Evolutionary conservation across 2,888 invertebrate species (phyloP).

Genomic region (Eupithecia centaureata): DNA sequence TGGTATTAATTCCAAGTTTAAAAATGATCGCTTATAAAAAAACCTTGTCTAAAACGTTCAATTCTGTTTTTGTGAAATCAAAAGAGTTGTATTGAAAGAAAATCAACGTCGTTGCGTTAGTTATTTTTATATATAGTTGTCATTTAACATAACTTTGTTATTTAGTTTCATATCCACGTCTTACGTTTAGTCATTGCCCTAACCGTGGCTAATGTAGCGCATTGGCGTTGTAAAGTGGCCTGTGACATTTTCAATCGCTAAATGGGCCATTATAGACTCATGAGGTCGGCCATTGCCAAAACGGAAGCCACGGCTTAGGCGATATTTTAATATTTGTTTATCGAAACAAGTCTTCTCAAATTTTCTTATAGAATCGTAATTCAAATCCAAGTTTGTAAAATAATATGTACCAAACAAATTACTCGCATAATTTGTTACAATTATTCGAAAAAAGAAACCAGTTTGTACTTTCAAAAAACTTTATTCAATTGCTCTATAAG

Average conservation of each 20-base stretch:
- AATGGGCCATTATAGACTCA: slow-evolving; percentile 69
- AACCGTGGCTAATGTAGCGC: slow-evolving; percentile 60
- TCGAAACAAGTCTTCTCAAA: no score
- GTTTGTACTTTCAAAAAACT: not conserved
- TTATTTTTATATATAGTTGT: no score
- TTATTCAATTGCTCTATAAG: not conserved
- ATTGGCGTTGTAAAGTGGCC: slow-evolving; percentile 64
- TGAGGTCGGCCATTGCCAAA: slow-evolving; percentile 60
- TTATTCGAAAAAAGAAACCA: not conserved
- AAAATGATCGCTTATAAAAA: no score
- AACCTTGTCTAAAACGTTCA: not conserved
- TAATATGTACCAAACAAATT: not conserved
- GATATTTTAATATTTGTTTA: slow-evolving; percentile 36
- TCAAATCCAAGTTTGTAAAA: not conserved
- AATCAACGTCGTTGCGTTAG: no score
- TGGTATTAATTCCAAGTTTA: no score
- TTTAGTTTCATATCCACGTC: slow-evolving; percentile 8
- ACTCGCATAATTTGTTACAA: not conserved
- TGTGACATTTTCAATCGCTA: slow-evolving; percentile 71
- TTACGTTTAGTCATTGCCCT: not conserved
- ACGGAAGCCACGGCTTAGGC: slow-evolving; percentile 58
- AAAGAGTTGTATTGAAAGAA: no score
- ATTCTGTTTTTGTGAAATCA: not conserved
- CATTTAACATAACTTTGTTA: no score
- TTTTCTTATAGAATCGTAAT: slow-evolving; percentile 15